Conservation (phyloP, 2,113 vertebrate genomes). For the Eurypyga helias region DNA sequence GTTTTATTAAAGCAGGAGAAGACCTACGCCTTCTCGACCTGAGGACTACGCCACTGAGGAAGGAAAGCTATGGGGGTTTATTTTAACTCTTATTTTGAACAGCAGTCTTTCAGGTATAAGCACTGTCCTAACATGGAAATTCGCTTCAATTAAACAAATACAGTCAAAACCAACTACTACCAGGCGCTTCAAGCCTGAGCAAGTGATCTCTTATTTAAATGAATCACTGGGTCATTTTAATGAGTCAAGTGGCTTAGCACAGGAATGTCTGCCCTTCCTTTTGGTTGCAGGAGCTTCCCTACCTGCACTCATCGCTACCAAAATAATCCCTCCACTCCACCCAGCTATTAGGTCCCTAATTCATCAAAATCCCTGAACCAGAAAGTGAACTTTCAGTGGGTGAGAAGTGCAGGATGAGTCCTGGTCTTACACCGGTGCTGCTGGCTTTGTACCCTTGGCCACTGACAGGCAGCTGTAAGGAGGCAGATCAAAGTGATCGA, state of each 20-base stretch:
- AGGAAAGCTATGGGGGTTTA: neutral
- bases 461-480: slow-evolving; percentile 67
- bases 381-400: neutral
- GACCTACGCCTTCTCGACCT: neutral
- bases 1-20: neutral
- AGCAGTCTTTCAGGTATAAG: neutral
- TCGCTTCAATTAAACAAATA: slow-evolving; percentile 61
- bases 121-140: slow-evolving; percentile 1
- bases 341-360: neutral
- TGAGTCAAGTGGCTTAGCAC: slow-evolving; percentile 68
- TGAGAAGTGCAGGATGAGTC: neutral
- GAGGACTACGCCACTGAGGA: neutral
- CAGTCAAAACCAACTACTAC: slow-evolving; percentile 23
- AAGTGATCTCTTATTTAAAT: slow-evolving; percentile 72
- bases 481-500: slow-evolving; percentile 63
- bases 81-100: neutral
- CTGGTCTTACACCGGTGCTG: neutral
- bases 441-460: slow-evolving; percentile 15
- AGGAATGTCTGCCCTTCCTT: slow-evolving; percentile 53
- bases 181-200: slow-evolving; percentile 57
- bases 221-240: slow-evolving; percentile 79
- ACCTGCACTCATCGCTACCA: slow-evolving; percentile 63
- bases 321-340: slow-evolving; percentile 65
- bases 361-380: neutral
- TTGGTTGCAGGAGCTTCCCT: slow-evolving; percentile 49